Conservation (phyloP, 2,797 vertebrate genomes). For the Cryptoprocta ferox region DNA sequence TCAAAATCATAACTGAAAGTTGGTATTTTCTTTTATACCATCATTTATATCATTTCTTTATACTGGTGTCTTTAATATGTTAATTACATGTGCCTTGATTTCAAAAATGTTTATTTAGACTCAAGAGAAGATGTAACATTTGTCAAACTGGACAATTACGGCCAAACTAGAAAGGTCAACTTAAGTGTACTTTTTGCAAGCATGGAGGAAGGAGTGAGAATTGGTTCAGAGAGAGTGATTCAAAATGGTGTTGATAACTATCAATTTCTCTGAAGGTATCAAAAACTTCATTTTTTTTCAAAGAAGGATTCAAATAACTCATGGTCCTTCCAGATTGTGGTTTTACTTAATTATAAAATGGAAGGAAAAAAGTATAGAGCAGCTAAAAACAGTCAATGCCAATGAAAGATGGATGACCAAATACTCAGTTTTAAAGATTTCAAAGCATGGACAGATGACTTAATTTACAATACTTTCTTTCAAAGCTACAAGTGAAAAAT, state of each 20-base stretch:
- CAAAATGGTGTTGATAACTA: constrained; percentile 59
- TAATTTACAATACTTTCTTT: constrained; percentile 1
- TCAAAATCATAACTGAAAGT: neutral
- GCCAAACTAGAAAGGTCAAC: constrained; percentile 7
- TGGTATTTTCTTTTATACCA: neutral
- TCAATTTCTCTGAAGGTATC: constrained; percentile 35
- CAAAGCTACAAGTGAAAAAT: constrained; percentile 39
- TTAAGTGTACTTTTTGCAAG: neutral
- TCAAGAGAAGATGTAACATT: neutral
- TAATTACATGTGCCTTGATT: neutral
- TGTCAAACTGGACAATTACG: neutral
- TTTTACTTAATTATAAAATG: constrained; percentile 64
- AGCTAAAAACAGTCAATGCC: constrained; percentile 22
- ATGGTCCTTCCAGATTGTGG: constrained; percentile 33
- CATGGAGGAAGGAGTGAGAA: neutral
- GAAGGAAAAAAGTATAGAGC: neutral
- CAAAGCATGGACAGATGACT: constrained; percentile 9
- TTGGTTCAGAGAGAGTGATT: neutral
- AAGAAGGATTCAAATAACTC: neutral
- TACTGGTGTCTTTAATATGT: neutral
- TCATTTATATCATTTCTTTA: neutral
- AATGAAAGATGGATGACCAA: constrained; percentile 12
- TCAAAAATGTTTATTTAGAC: constrained; percentile 34
- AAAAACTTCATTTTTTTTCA: constrained; percentile 60
- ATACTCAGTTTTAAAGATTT: constrained; percentile 16